These are phyloP conservation scores for Zelleria hepariella DNA, from an alignment of 2,888 invertebrate genomes.

Conservation along the genomic window DNA sequence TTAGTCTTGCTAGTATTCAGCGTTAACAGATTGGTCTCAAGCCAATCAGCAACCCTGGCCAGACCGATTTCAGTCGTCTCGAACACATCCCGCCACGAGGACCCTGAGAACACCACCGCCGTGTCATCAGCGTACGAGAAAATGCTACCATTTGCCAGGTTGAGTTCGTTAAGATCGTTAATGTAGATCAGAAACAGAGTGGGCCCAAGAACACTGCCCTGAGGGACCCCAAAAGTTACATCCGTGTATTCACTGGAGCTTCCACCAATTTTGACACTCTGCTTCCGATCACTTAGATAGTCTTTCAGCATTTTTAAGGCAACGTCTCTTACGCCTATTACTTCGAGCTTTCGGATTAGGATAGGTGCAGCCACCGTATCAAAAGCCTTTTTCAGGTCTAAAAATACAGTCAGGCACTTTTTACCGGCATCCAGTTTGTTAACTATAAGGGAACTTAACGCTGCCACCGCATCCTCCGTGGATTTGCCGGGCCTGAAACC, in stretches of 20 bases:
- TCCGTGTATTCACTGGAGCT: no score
- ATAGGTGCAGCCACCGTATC: background rate
- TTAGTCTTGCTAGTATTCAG: background rate
- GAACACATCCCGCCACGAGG: background rate
- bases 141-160: background rate
- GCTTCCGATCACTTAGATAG: background rate
- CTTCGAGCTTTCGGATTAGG: background rate
- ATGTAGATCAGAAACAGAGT: background rate
- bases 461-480: background rate
- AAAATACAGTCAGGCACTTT: background rate
- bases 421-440: background rate
- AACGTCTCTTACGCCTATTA: background rate
- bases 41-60: background rate
- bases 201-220: background rate
- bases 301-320: background rate
- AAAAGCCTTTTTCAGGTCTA: background rate
- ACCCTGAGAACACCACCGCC: background rate
- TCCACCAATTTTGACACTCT: background rate
- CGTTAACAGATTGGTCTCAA: background rate
- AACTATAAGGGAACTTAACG: background rate
- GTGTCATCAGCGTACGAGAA: constrained; percentile 1
- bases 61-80: background rate
- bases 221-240: background rate
- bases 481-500: background rate
- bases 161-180: background rate